Conservation (phyloP, 2,113 vertebrate species). For the Eonycteris spelaea region DNA sequence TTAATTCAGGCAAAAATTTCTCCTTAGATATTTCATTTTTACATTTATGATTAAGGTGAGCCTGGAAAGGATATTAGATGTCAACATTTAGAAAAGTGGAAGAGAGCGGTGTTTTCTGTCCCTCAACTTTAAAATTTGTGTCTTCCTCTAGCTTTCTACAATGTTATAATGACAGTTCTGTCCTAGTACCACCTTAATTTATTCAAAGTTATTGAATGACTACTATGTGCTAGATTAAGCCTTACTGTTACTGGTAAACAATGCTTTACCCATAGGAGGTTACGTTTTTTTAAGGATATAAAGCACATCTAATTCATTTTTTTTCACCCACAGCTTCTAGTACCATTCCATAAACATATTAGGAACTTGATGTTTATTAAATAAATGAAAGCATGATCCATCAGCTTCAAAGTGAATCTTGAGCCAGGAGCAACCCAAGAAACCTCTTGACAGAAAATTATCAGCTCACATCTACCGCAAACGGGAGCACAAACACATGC, state of each 20-base stretch:
- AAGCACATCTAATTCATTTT: neutral
- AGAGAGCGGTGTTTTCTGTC: neutral
- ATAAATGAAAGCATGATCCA: neutral
- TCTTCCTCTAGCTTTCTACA: neutral
- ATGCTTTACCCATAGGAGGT: neutral
- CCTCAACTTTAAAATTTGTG: neutral
- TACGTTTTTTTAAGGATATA: neutral
- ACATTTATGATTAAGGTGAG: neutral
- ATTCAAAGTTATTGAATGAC: neutral
- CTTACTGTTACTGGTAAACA: neutral
- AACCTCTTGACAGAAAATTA: conserved; percentile 7
- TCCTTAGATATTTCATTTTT: neutral
- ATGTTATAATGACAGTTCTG: neutral
- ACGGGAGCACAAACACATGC: neutral
- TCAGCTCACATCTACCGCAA: neutral
- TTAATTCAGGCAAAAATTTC: neutral
- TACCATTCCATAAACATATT: neutral
- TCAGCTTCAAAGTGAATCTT: conserved; percentile 29
- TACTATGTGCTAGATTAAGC: neutral
- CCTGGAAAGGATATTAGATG: neutral
- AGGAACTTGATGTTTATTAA: conserved; percentile 1
- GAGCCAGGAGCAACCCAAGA: neutral
- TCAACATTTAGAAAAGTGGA: neutral
- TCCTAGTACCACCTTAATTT: neutral
- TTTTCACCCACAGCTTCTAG: neutral